Evolutionary conservation across 2,888 invertebrate genomes (phyloP).

Genomic region (Petrolisthes manimaculis): DNA sequence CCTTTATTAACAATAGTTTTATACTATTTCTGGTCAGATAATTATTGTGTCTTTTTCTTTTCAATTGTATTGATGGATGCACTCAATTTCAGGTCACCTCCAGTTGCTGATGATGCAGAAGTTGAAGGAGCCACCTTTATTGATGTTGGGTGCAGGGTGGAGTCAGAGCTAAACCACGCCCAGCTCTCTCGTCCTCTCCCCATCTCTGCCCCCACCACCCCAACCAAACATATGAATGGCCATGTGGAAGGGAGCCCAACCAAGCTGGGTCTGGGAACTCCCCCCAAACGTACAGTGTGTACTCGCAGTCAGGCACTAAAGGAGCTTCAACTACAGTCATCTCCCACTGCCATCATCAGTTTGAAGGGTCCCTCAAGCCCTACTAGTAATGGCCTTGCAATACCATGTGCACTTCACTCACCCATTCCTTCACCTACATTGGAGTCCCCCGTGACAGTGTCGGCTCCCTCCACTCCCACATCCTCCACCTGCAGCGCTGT

Average conservation of each 20-base stretch:
- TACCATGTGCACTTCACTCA: constrained; percentile 2
- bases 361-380: background rate
- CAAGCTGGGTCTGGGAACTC: background rate
- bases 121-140: constrained; percentile 25
- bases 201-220: constrained; percentile 35
- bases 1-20: background rate
- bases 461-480: constrained; percentile 29
- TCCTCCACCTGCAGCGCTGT: constrained; percentile 17
- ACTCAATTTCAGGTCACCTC: constrained; percentile 36
- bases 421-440: constrained; percentile 12
- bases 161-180: constrained; percentile 31
- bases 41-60: background rate
- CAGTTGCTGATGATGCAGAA: constrained; percentile 56
- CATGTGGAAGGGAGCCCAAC: constrained; percentile 4
- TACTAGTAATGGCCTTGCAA: background rate
- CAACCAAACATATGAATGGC: constrained; percentile 47
- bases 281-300: constrained; percentile 46
- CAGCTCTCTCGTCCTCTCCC: constrained; percentile 44
- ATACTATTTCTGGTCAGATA: background rate
- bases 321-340: constrained; percentile 42
- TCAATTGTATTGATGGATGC: too few species aligned
- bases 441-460: constrained; percentile 6
- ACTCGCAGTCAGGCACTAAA: constrained; percentile 56
- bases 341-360: constrained; percentile 18
- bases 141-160: constrained; percentile 24